Base-by-base conservation (phyloP, 2,797 vertebrate species). In the Onychomys leucogaster region DNA sequence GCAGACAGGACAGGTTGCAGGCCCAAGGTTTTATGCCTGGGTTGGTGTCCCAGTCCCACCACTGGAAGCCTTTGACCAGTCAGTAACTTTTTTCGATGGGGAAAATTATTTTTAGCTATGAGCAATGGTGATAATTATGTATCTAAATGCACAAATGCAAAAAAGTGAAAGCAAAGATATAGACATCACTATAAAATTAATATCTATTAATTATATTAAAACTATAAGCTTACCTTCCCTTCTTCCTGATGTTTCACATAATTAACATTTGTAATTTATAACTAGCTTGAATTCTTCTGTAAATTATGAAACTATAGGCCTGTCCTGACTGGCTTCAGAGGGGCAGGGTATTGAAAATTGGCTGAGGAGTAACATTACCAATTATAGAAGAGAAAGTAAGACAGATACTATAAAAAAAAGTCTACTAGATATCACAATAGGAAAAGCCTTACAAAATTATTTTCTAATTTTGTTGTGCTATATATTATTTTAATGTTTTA, bases 401-500 rank as follows among this genome's bases (percentile, higher is more conserved):
- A 84, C 84, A 98, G 96, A 90, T 95, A 93, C 43, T 23, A 46
- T 85, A 96, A 80, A 94, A 97, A 96, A 17, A 5, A 97, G 96
- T 93, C 96, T 94, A 80, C 52, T 91, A 52, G 90, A 94, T 43
- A 41, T 97, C 96, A 96, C 25, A 25, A 75, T 96, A 91, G 73
- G 27, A 27, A 96, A 98, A 97, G n/a, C 10, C 43, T 8, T n/a
- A 16, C 32, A 83, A 43, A 46, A 94, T 69, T 87, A 87, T 88
- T 90, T 97, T 84, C 21, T n/a, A 67, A 6, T 87, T 96, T 96
- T 93, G 97, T 96, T 98, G n/a, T 91, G 88, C 12, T 67, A 67
- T 71, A 59, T 41, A 4, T 78, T 21, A 94, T 97, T 37, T 92
- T 96, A 65, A 97, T 76, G 96, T 97, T 96, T 96, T 91, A 96